A percentile compares a stretch with the other conserved stretches of the same genome.
Conservation (phyloP, 2,797 vertebrate genomes). For the Melopsittacus undulatus region DNA sequence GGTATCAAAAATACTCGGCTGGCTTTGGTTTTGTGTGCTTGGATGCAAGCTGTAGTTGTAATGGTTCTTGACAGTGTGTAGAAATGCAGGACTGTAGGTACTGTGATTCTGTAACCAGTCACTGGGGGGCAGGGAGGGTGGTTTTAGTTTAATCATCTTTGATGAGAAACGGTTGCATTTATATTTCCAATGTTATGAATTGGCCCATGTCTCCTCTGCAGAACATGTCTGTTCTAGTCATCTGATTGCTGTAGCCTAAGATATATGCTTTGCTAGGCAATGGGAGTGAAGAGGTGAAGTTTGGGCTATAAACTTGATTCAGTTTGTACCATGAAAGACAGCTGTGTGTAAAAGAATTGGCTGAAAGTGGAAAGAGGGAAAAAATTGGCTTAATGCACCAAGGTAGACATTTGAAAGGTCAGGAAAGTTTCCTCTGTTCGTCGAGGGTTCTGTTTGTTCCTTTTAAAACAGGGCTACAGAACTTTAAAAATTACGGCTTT, state of each 20-base stretch:
- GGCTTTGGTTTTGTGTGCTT: neutral
- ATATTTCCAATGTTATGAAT: neutral
- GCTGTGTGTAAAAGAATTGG: neutral
- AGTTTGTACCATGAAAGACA: neutral
- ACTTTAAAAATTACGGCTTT: neutral
- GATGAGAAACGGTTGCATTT: neutral
- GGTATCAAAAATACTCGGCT: neutral
- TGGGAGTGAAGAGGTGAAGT: neutral
- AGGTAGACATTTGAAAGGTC: neutral
- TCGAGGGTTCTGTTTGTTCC: neutral
- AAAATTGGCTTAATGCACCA: neutral
- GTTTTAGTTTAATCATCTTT: neutral
- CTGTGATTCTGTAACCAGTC: neutral
- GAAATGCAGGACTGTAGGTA: neutral
- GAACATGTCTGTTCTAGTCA: neutral
- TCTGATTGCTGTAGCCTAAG: neutral
- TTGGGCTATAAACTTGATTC: neutral
- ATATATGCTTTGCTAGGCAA: neutral
- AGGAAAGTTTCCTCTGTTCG: neutral
- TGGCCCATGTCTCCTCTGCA: neutral
- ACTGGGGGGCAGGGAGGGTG: neutral
- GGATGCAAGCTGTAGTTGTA: neutral
- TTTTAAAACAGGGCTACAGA: neutral
- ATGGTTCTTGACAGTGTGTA: neutral
- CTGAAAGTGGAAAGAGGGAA: neutral